Percentiles rank a stretch among this genome's conserved stretches.
Conservation (phyloP, 2,113 vertebrate species). For the Microcebus lehilahytsara region DNA sequence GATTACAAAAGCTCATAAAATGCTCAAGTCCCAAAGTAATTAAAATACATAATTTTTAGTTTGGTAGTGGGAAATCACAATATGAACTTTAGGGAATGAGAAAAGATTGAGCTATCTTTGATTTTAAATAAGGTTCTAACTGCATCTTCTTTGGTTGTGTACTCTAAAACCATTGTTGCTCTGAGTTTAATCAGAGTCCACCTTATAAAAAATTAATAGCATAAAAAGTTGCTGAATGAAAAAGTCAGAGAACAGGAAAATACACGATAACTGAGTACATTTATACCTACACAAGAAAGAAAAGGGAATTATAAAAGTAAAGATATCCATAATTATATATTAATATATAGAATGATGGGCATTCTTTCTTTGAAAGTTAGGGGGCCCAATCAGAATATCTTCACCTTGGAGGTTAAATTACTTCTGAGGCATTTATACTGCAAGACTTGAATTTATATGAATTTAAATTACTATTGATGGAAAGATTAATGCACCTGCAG, state of each 20-base stretch:
- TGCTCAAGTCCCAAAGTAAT: not conserved
- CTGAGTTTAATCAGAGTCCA: not conserved
- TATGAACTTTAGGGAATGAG: not conserved
- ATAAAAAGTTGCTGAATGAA: not conserved
- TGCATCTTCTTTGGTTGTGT: not conserved
- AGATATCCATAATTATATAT: not conserved
- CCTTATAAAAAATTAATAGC: not conserved
- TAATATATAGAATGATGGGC: not conserved
- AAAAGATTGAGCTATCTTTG: not conserved
- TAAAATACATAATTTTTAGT: not conserved
- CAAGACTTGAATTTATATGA: not conserved
- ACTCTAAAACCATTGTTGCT: not conserved
- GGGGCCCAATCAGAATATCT: not conserved
- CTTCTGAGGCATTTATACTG: not conserved
- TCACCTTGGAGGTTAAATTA: not conserved
- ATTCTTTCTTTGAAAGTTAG: not conserved
- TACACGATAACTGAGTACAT: not conserved
- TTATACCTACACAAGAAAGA: not conserved
- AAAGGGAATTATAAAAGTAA: not conserved
- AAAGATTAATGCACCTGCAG: not conserved
- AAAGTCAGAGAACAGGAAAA: not conserved
- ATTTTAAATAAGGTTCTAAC: not conserved
- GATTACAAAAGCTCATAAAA: not conserved
- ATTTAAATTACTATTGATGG: not conserved
- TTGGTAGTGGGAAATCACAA: not conserved